phyloP scores from a whole-genome alignment of 1,140 invertebrate genomes.

The Eciton burchellii region DNA sequence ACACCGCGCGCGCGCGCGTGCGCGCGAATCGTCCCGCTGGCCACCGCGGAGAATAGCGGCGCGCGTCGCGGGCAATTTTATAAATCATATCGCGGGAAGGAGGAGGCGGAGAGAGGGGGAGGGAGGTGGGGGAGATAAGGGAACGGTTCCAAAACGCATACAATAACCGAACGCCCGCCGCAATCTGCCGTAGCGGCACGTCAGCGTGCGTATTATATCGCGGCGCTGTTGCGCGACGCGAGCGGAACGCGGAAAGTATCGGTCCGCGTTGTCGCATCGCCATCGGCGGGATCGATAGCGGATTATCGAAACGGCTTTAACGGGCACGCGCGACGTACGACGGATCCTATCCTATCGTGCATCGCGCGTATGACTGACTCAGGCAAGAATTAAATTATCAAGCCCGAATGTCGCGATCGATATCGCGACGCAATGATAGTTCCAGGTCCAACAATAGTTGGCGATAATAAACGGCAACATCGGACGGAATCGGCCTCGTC shows the following conservation, averaged over 20 bases:
- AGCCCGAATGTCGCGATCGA: background rate
- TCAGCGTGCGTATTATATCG: background rate
- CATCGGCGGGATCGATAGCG: conserved; percentile 7
- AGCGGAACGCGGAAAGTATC: conserved; percentile 17
- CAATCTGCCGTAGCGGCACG: background rate
- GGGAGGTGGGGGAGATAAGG: background rate
- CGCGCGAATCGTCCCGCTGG: no score
- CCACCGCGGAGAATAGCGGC: background rate
- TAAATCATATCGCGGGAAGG: background rate
- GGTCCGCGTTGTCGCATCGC: background rate
- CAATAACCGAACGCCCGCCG: background rate
- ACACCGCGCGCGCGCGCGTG: background rate
- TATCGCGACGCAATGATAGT: background rate
- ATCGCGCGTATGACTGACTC: background rate
- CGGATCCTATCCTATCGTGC: conserved; percentile 4
- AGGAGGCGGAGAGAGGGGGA: no score
- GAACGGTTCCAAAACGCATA: background rate
- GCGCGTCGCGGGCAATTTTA: background rate
- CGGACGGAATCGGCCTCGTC: background rate
- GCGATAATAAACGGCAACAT: background rate
- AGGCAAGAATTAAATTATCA: background rate
- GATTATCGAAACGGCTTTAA: background rate
- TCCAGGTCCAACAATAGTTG: no score
- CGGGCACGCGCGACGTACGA: background rate
- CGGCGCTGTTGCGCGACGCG: background rate